Evolutionary conservation across 2,797 vertebrate genomes (phyloP).

Genomic region (Euthynnus affinis): DNA sequence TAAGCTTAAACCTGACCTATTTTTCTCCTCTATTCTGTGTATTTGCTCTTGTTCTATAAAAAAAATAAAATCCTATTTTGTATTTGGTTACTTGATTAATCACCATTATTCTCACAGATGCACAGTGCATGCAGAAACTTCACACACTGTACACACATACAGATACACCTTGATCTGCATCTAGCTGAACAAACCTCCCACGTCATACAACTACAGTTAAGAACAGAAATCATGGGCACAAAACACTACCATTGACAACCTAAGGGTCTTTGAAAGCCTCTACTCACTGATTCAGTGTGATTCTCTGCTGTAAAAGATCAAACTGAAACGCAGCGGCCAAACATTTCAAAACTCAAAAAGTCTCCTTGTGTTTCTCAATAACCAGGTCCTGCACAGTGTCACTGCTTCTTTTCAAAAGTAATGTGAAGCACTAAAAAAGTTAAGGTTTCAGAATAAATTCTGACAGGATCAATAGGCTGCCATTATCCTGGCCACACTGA

Average conservation of each 20-base stretch:
- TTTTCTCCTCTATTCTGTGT: slow-evolving; percentile 37
- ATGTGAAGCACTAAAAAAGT: slow-evolving; percentile 50
- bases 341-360: slow-evolving; percentile 30
- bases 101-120: slow-evolving; percentile 44
- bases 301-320: slow-evolving; percentile 66
- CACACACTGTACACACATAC: slow-evolving; percentile 35
- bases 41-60: slow-evolving; percentile 32
- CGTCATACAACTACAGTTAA: slow-evolving; percentile 69
- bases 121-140: slow-evolving; percentile 19
- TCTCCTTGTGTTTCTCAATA: slow-evolving; percentile 36
- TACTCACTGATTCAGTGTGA: slow-evolving; percentile 48
- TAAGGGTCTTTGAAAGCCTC: slow-evolving; percentile 73
- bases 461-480: slow-evolving; percentile 66
- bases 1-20: slow-evolving; percentile 67
- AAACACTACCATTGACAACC: slow-evolving; percentile 65
- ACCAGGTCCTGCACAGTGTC: slow-evolving; percentile 25
- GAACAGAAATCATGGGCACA: slow-evolving; percentile 72
- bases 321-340: slow-evolving; percentile 53
- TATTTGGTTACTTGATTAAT: slow-evolving; percentile 66
- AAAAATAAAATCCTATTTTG: slow-evolving; percentile 30
- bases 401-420: slow-evolving; percentile 53
- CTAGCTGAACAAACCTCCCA: slow-evolving; percentile 67
- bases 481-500: slow-evolving; percentile 63
- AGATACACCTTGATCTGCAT: slow-evolving; percentile 77
- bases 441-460: slow-evolving; percentile 57